These are phyloP conservation scores for Oopsacas minuta DNA, from an alignment of 37 sponge, comb jelly and placozoan species.

Conservation along the genomic window DNA sequence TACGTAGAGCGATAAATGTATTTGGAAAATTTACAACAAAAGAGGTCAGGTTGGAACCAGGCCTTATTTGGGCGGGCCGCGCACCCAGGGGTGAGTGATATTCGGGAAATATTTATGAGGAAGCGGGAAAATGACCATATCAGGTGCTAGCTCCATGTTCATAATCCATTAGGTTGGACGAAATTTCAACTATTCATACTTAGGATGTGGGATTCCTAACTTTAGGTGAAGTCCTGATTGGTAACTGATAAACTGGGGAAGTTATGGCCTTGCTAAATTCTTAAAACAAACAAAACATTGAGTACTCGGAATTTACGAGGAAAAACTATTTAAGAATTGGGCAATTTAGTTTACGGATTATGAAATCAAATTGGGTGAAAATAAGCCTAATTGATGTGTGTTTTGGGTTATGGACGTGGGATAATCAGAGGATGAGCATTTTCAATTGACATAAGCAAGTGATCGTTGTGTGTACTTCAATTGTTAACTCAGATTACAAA, in stretches of 20 bases:
- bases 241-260: slow-evolving; percentile 3
- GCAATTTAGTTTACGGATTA: slow-evolving; percentile 17
- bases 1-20: background rate
- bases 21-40: slow-evolving; percentile 3
- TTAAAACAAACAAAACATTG: slow-evolving; percentile 16
- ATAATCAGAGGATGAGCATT: slow-evolving; percentile 16
- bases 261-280: slow-evolving; percentile 14
- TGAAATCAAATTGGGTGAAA: background rate
- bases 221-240: slow-evolving; percentile 11
- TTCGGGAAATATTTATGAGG: slow-evolving; percentile 19
- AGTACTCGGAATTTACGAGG: slow-evolving; percentile 17
- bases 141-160: slow-evolving; percentile 19
- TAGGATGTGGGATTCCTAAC: slow-evolving; percentile 6
- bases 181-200: slow-evolving; percentile 14
- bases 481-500: slow-evolving; percentile 17
- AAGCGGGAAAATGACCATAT: slow-evolving; percentile 18
- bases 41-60: slow-evolving; percentile 19
- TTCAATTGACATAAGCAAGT: slow-evolving; percentile 11
- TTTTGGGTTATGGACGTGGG: slow-evolving; percentile 3
- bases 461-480: slow-evolving; percentile 15
- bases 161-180: slow-evolving; percentile 19
- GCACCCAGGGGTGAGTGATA: slow-evolving; percentile 19
- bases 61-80: slow-evolving; percentile 18
- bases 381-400: slow-evolving; percentile 17
- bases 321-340: slow-evolving; percentile 15